Evolutionary conservation across 2,888 invertebrate species (phyloP), one percentile per base, ranked within the genome.

Genomic region (Drosophila macrospina): DNA sequence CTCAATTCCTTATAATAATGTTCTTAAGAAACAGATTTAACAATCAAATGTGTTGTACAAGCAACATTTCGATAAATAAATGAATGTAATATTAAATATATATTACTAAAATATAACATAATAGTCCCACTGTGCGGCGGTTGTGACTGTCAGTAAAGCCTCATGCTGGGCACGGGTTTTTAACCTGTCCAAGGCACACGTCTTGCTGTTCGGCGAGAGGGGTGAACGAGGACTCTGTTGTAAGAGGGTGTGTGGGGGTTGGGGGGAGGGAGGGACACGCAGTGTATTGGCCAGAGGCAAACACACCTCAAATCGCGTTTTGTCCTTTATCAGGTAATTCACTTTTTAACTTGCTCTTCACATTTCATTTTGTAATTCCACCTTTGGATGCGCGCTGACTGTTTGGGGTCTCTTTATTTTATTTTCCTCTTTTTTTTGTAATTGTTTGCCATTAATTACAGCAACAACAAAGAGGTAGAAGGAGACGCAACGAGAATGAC

Each of bases 371-470:
- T 86, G 84, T 82, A 82, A 86, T 82, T 82, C 66, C 86, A 69
- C 32, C 64, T 51, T 73, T 72, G 56, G 60, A 50, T 57, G 37
- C 47, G 39, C 50, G 39, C 50, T 54, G 61, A 36, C 71, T 63
- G 50, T 55, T 69, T 69, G 44, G 50, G 55, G 37, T 68, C 37
- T 50, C 44, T 37, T 67, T 44, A n/a, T 59, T 69, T 67, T 50
- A 42, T 54, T 45, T 56, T 55, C 69, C 55, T 65, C 48, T 42
- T 67, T 69, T 78, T 78, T 79, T 78, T 83, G 90, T 89, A 89
- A 90, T 88, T 90, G 89, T 84, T 90, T 77, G 86, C 86, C 81
- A 89, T 88, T 88, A 89, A 89, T 89, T 90, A 90, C 87, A 88
- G 71, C 67, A 77, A 80, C 70, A 87, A 69, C 71, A 86, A 48